phyloP scores from a whole-genome alignment of 1,140 invertebrate species.

The Drosophila ananassae region DNA sequence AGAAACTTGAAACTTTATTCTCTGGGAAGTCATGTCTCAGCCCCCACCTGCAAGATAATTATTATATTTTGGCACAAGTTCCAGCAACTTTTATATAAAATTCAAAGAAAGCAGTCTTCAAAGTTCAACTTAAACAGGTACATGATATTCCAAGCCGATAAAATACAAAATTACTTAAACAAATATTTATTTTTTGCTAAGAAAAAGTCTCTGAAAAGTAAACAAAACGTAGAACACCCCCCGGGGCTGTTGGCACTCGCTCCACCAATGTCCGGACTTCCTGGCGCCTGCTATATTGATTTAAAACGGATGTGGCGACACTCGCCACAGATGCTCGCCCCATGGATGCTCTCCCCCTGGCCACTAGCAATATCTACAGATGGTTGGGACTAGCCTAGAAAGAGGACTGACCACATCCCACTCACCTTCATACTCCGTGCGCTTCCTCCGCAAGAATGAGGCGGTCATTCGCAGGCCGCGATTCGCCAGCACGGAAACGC shows the following conservation, averaged over 20 bases:
- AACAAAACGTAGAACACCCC: constrained; percentile 14
- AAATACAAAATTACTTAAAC: background rate
- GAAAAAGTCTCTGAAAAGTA: background rate
- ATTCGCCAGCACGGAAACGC: constrained; percentile 48
- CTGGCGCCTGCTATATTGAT: constrained; percentile 46
- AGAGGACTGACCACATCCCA: constrained; percentile 15
- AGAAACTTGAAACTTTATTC: too few relatives aligned
- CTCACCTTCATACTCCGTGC: constrained; percentile 79
- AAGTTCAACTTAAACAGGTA: background rate
- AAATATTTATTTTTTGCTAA: background rate
- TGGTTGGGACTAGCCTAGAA: constrained; percentile 16
- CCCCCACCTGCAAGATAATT: too few relatives aligned
- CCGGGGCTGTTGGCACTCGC: constrained; percentile 17
- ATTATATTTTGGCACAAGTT: too few relatives aligned
- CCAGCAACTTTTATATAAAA: background rate
- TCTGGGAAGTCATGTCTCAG: too few relatives aligned
- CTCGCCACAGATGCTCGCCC: background rate
- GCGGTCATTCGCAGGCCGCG: constrained; percentile 71
- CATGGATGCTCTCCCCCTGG: background rate
- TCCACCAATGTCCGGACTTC: constrained; percentile 35
- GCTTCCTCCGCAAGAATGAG: constrained; percentile 72
- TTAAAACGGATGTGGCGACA: constrained; percentile 10
- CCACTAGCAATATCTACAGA: constrained; percentile 8
- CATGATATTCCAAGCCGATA: background rate
- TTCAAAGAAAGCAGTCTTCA: background rate